Evolutionary conservation across 2,888 invertebrate species (phyloP).

Genomic region (Himalopsyche tibetana): DNA sequence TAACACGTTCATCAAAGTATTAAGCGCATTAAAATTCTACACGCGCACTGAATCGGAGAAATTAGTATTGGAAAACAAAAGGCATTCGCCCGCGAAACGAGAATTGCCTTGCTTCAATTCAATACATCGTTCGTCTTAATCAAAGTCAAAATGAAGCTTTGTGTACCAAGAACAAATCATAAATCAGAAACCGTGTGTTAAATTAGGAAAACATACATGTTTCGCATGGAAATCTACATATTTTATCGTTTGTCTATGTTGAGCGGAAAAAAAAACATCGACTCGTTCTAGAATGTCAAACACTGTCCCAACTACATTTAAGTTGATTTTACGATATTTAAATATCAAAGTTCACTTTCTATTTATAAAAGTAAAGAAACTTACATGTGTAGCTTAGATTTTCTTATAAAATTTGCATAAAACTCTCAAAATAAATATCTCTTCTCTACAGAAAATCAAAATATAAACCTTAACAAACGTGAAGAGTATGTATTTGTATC

Average conservation of each 20-base stretch:
- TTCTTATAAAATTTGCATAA: background rate
- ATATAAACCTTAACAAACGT: too few relatives aligned
- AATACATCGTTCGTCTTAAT: conserved; percentile 62
- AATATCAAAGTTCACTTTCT: conserved; percentile 25
- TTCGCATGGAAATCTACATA: conserved; percentile 28
- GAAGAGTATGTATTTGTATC: too few relatives aligned
- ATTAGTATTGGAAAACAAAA: conserved; percentile 35
- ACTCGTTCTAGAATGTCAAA: too few relatives aligned
- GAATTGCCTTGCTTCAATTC: conserved; percentile 51
- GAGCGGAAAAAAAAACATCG: background rate
- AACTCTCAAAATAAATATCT: too few relatives aligned
- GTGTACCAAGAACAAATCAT: conserved; percentile 52
- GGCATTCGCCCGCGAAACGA: conserved; percentile 42
- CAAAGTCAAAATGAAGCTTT: conserved; percentile 60
- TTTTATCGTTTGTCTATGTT: conserved; percentile 32
- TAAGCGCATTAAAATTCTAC: conserved; percentile 31
- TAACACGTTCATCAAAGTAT: conserved; percentile 35
- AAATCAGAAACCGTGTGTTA: conserved; percentile 52
- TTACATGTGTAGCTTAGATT: background rate
- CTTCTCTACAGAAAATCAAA: too few relatives aligned
- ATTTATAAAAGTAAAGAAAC: background rate
- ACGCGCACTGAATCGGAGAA: conserved; percentile 13
- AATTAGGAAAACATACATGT: conserved; percentile 49
- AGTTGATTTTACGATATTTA: background rate
- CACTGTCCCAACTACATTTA: background rate